phyloP scores from a whole-genome alignment of 2,113 vertebrate species.

The Pao palembangensis region DNA sequence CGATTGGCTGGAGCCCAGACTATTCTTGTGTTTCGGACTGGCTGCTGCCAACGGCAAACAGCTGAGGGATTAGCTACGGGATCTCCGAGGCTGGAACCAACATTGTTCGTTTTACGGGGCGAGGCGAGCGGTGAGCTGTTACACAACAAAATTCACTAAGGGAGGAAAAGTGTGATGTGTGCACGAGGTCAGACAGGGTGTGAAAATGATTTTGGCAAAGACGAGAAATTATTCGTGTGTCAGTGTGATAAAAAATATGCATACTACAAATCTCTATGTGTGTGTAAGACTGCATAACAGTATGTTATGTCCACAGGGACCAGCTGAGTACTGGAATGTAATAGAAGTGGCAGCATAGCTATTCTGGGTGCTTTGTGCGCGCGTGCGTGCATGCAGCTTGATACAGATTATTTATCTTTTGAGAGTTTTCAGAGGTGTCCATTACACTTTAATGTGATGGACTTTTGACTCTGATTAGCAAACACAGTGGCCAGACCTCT shows the following conservation, averaged over 20 bases:
- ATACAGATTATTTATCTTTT: background rate
- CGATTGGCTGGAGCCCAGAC: constrained; percentile 38
- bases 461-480: no score
- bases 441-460: no score
- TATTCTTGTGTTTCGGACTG: constrained; percentile 45
- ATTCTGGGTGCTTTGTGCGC: constrained; percentile 44
- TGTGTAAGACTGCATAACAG: constrained; percentile 12
- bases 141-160: constrained; percentile 38
- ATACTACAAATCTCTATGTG: background rate
- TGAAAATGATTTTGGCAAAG: constrained; percentile 18
- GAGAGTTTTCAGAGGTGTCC: no score
- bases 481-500: constrained; percentile 1
- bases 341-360: constrained; percentile 45
- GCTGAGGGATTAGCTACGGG: constrained; percentile 59
- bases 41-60: constrained; percentile 51
- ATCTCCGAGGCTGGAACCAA: constrained; percentile 28
- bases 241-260: constrained; percentile 10
- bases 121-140: constrained; percentile 10
- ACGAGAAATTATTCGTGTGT: constrained; percentile 2
- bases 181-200: background rate
- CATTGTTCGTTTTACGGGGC: constrained; percentile 50
- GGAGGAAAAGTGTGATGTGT: constrained; percentile 19
- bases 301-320: constrained; percentile 28
- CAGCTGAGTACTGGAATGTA: constrained; percentile 50
- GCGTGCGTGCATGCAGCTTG: background rate